These are phyloP conservation scores for Piaya cayana DNA, from an alignment of 2,113 vertebrate genomes.

Conservation along the genomic window DNA sequence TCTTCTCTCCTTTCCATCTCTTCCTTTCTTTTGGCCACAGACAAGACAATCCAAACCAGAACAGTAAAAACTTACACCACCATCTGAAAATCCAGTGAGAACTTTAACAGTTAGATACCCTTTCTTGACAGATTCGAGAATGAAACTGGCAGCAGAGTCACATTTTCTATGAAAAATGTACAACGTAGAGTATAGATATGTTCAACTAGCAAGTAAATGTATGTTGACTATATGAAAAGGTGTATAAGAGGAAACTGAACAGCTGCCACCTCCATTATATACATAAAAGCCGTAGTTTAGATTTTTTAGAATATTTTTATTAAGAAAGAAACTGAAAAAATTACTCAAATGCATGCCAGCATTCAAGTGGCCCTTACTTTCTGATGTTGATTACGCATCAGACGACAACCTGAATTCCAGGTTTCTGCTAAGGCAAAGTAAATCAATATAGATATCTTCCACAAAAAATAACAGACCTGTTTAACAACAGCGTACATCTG, in stretches of 20 bases:
- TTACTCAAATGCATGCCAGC: neutral
- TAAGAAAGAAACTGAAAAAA: neutral
- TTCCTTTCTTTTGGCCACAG: neutral
- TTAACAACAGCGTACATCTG: neutral
- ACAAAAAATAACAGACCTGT: neutral
- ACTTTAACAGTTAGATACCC: neutral
- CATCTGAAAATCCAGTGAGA: neutral
- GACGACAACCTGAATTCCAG: neutral
- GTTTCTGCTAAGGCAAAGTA: neutral
- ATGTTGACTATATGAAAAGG: neutral
- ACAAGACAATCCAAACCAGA: neutral
- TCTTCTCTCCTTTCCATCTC: neutral
- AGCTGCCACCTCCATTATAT: neutral
- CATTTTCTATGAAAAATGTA: neutral
- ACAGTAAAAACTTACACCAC: neutral
- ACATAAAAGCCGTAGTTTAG: rapidly evolving
- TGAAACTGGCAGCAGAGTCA: neutral
- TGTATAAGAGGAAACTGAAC: neutral
- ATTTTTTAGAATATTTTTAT: neutral
- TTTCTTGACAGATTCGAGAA: neutral
- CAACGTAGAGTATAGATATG: neutral
- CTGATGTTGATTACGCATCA: neutral
- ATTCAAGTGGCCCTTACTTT: conserved; percentile 6
- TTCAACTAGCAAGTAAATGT: neutral
- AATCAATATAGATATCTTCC: neutral